These are phyloP conservation scores for Aethes cnicana DNA, from an alignment of 2,888 invertebrate genomes.

Conservation along the genomic window DNA sequence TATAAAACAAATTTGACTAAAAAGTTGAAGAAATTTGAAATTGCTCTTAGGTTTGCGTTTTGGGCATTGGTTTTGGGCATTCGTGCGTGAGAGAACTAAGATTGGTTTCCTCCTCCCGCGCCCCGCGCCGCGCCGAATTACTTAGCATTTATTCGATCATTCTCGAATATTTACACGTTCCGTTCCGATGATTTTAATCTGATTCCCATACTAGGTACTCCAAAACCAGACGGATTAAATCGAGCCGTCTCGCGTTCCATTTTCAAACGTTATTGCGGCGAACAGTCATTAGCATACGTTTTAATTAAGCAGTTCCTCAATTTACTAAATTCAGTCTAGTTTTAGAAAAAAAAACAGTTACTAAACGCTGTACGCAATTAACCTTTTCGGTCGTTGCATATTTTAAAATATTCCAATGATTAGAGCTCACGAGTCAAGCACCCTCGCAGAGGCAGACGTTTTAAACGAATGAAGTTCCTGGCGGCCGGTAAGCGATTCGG, in stretches of 20 bases:
- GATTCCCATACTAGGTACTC: neutral
- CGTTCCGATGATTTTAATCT: too few relatives aligned
- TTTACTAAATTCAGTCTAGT: conserved; percentile 20
- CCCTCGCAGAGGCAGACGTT: conserved; percentile 8
- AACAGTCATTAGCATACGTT: conserved; percentile 5
- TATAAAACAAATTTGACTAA: conserved; percentile 1
- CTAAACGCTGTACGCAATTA: conserved; percentile 2
- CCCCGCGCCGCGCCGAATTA: conserved; percentile 44
- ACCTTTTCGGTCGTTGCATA: neutral
- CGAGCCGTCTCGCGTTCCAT: neutral
- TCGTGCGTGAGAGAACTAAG: conserved; percentile 72
- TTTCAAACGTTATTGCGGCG: conserved; percentile 1
- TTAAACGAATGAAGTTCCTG: conserved; percentile 19
- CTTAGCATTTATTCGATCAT: conserved; percentile 38
- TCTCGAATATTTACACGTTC: conserved; percentile 33
- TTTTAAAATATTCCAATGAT: conserved; percentile 10
- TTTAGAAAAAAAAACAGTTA: conserved; percentile 15
- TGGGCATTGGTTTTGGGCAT: conserved; percentile 60
- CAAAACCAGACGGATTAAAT: neutral
- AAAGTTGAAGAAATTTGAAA: conserved; percentile 36
- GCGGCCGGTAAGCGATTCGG: conserved; percentile 20
- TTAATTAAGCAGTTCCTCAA: conserved; percentile 30
- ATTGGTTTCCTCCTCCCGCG: conserved; percentile 55
- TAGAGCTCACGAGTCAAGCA: conserved; percentile 2
- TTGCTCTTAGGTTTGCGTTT: conserved; percentile 60